Evolutionary conservation across 2,888 invertebrate genomes (phyloP).

Genomic region (Glomeris marginata): DNA sequence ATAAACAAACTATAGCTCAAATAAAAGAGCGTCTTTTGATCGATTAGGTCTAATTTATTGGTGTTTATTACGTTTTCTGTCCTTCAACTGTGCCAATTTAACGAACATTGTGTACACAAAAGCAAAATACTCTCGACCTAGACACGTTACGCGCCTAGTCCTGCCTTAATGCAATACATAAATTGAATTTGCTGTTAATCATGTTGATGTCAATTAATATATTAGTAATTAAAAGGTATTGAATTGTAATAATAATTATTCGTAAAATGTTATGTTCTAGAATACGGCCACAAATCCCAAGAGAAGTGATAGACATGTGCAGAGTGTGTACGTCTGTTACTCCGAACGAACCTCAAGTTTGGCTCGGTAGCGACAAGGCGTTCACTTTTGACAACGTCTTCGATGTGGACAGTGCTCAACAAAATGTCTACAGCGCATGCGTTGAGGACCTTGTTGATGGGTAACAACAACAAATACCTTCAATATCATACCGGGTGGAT

Average conservation of each 20-base stretch:
- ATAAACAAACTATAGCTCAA: too few relatives aligned
- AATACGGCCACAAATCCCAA: conserved; percentile 83
- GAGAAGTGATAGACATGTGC: conserved; percentile 89
- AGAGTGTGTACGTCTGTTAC: conserved; percentile 80
- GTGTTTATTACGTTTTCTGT: too few relatives aligned
- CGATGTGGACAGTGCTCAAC: conserved; percentile 60
- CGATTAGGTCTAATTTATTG: too few relatives aligned
- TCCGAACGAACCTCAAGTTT: conserved; percentile 78
- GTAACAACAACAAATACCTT: conserved; percentile 22
- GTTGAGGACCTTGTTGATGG: conserved; percentile 77
- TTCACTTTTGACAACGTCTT: conserved; percentile 96
- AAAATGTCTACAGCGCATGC: conserved; percentile 62
- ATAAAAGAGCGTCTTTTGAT: too few relatives aligned
- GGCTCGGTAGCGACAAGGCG: conserved; percentile 80
- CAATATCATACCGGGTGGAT: background rate
- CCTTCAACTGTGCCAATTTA: too few relatives aligned
- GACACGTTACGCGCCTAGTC: too few relatives aligned
- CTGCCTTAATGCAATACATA: too few relatives aligned
- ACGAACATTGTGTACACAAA: too few relatives aligned
- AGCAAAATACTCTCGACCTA: too few relatives aligned
- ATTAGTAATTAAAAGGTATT: too few relatives aligned
- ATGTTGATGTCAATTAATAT: too few relatives aligned
- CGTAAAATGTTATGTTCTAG: conserved; percentile 36
- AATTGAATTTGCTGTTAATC: too few relatives aligned
- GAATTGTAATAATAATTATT: background rate